Base-by-base conservation (phyloP, 2,797 vertebrate species). In the Sebastes goodei region DNA sequence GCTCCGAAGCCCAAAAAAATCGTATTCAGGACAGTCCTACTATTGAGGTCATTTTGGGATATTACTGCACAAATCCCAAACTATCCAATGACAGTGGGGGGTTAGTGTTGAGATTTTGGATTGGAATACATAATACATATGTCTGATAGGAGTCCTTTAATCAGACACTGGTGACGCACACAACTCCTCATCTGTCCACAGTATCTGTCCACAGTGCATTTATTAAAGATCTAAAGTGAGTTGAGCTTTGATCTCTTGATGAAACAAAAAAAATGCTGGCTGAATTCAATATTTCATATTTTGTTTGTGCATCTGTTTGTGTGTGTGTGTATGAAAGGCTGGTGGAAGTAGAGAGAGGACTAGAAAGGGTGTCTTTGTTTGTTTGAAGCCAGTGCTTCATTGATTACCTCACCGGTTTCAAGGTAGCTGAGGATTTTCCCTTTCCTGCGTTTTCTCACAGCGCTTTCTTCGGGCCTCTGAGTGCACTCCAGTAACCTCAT, bases 391-490 rank as follows among this genome's bases (percentile, higher is more conserved):
- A 56, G 53, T 2, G 38, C 23, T 75, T 86, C 81, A 89, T 78
- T 86, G 86, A 91, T 90, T 83, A 83, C 55, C 76, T 84, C 66
- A 74, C 67, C 2, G 0, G 32, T 78, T 85, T 83, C 56, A 82
- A 91, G 86, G 78, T 78, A 76, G 71, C 73, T 23, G 30, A 81
- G 76, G 83, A 84, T 89, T 86, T 84, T 80, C 35, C 71, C 30
- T 81, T 84, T 83, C 73, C 74, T 84, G 68, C 25, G 23, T 80
- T 88, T 87, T 84, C 82, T 80, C 79, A 35, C 57, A 52, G 64
- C 17, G 32, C 42, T 85, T 79, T 80, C 33, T 75, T 77, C 21
- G 12, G 71, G 68, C 83, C 53, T 81, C 53, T 27, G 63, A 81
- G 52, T 86, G 73, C 83, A 83, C 66, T 72, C 65, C 53, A 68